Base-by-base conservation (phyloP, 2,113 vertebrate species). In the Anser cygnoides region DNA sequence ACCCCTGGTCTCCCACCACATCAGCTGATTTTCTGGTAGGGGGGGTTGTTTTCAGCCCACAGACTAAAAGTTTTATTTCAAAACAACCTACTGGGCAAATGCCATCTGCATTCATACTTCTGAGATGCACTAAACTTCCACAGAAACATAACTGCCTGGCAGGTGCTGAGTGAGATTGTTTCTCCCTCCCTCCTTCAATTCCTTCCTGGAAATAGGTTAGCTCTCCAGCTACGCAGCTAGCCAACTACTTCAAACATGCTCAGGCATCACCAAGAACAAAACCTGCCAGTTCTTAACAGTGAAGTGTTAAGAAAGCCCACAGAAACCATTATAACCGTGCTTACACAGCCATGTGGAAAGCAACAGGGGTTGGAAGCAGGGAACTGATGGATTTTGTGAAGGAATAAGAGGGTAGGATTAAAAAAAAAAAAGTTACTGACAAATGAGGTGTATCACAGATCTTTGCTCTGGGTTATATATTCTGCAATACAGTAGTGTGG, bases 351-450 rank as follows among this genome's bases (percentile, higher is more conserved):
- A 21, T 2, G 9, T 23, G n/a, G 14, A 22, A 65, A 22, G 55
- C 25, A 59, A 62, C 3, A 15, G 15, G 49, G 62, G 17, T 25
- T 41, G 54, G 46, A 96, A 37, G 23, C 4, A 5, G 17, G 33
- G 18, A 92, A 35, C 25, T 11, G 49, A 18, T 46, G 9, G 31
- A 74, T 25, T 74, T 74, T 67, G 61, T 57, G 61, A 91, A 87
- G 57, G 50, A 77, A 58, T 6, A 18, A 90, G 19, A 66, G 5
- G n/a, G 28, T 4, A 70, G 29, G 26, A 29, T 77, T 6, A 57
- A 89, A 81, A 81, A 57, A 89, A 80, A 81, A 92, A 46, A 85
- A 73, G n/a, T 18, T 52, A 76, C 22, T 78, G 73, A 70, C 39
- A 92, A 79, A 76, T 3, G 5, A 84, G 23, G n/a, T 19, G 37